Evolutionary conservation across 2,113 vertebrate species (phyloP).

Genomic region (Chaenocephalus aceratus): DNA sequence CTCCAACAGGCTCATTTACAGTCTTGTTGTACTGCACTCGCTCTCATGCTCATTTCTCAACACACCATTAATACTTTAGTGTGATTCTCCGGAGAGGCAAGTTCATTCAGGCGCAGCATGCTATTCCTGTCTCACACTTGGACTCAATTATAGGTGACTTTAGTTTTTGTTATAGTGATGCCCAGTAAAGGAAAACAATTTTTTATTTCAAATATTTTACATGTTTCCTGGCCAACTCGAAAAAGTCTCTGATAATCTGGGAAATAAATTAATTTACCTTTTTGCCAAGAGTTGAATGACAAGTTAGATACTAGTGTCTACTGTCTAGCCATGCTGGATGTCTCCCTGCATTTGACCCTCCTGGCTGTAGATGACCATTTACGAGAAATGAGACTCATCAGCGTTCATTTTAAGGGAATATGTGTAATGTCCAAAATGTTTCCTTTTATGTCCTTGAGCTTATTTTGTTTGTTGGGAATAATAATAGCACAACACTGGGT

Average conservation of each 20-base stretch:
- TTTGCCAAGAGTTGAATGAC: neutral
- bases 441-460: neutral
- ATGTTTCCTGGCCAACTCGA: neutral
- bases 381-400: neutral
- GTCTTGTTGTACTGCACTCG: constrained; percentile 37
- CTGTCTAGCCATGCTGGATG: neutral
- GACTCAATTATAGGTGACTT: neutral
- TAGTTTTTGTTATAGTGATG: neutral
- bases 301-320: neutral
- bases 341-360: neutral
- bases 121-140: constrained; percentile 19
- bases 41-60: constrained; percentile 57
- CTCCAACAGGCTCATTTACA: constrained; percentile 54
- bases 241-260: neutral
- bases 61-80: constrained; percentile 68
- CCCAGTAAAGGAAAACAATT: neutral
- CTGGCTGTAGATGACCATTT: too few species aligned
- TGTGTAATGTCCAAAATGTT: neutral
- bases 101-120: constrained; percentile 21
- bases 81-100: constrained; percentile 34
- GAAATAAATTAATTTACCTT: neutral
- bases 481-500: neutral
- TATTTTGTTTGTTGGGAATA: neutral
- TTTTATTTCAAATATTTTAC: neutral
- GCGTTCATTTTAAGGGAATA: neutral